Percentiles rank a stretch among this genome's conserved stretches.
These are phyloP conservation scores for Epistrophe grossulariae DNA, from an alignment of 2,888 invertebrate species.

Conservation along the genomic window DNA sequence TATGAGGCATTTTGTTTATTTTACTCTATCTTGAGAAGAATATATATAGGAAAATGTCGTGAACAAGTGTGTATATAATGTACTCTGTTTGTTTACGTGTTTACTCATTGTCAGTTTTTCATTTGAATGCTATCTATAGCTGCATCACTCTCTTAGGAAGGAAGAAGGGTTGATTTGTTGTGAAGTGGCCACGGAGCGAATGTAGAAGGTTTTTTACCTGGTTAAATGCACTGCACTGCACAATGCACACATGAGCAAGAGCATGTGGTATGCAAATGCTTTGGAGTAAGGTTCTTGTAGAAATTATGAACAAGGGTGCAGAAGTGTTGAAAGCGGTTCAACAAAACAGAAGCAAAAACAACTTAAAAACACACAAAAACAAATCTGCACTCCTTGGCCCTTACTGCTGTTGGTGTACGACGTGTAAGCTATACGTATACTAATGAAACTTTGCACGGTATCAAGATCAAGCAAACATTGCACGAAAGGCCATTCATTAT, in stretches of 20 bases:
- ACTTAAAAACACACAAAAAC: slow-evolving; percentile 46
- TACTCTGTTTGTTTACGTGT: slow-evolving; percentile 64
- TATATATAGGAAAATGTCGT: slow-evolving; percentile 35
- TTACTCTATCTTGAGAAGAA: slow-evolving; percentile 31
- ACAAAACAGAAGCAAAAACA: slow-evolving; percentile 59
- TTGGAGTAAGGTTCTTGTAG: slow-evolving; percentile 57
- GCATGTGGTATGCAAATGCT: slow-evolving; percentile 47
- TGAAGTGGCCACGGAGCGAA: slow-evolving; percentile 42
- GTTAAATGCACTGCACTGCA: slow-evolving; percentile 24
- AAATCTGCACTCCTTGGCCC: slow-evolving; percentile 28
- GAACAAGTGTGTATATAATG: slow-evolving; percentile 45
- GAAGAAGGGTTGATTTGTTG: slow-evolving; percentile 60
- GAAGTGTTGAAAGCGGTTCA: slow-evolving; percentile 71
- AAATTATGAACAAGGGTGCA: slow-evolving; percentile 65
- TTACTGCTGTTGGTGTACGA: slow-evolving; percentile 11
- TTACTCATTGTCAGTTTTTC: slow-evolving; percentile 59
- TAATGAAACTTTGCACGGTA: slow-evolving; percentile 29
- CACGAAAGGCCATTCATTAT: slow-evolving; percentile 63
- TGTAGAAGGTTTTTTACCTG: slow-evolving; percentile 43
- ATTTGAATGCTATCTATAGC: slow-evolving; percentile 54
- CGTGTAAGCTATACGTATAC: too few species aligned
- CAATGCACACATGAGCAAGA: slow-evolving; percentile 29
- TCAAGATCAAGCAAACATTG: slow-evolving; percentile 64
- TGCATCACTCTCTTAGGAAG: slow-evolving; percentile 29
- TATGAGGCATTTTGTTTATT: slow-evolving; percentile 70